Evolutionary conservation across 1,140 invertebrate species (phyloP), one percentile per base, ranked within the genome.

Genomic region (Nixonia krombeini): DNA sequence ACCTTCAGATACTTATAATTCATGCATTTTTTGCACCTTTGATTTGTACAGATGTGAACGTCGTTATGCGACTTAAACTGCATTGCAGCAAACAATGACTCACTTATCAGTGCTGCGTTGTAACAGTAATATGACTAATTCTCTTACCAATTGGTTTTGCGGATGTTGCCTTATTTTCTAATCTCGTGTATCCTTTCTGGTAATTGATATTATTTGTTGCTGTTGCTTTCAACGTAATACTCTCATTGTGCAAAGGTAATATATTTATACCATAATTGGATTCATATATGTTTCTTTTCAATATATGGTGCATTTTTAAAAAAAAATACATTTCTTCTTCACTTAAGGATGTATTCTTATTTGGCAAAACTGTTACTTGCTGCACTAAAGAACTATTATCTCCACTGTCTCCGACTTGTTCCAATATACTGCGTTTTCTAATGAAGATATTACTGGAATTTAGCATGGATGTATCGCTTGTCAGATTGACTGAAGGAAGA

Each of bases 71-170:
- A 21, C 6, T 21, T 21, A 21, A 2, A 21, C 2, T 21, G 21
- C 2, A 21, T 21, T 21, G 2, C 6, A 21, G 4, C 13, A 8
- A 42, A 12, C 40, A 21, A 40, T 21, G n/a, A 42, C 17, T 1
- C 40, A 42, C 18, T 42, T 23, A 21, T 17, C 33, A 37, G 10
- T 17, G 8, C 40, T 21, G 16, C 25, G 23, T 23, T 25, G 12
- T 42, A 42, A 23, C 13, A 15, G 25, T 28, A 29, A 4, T 8
- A 17, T 16, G 12, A 28, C 6, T 45, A 29, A 45, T 42, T 52
- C 38, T 37, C 61, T 46, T 10, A 57, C 61, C 90, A 47, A 91
- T 87, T 17, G 89, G 87, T 69, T 86, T 83, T 16, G 75, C 79
- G 45, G 79, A 76, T 33, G 73, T 78, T 2, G 35, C 55, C 33